phyloP scores from a whole-genome alignment of 2,888 invertebrate species.

The Dromius quadrimaculatus region DNA sequence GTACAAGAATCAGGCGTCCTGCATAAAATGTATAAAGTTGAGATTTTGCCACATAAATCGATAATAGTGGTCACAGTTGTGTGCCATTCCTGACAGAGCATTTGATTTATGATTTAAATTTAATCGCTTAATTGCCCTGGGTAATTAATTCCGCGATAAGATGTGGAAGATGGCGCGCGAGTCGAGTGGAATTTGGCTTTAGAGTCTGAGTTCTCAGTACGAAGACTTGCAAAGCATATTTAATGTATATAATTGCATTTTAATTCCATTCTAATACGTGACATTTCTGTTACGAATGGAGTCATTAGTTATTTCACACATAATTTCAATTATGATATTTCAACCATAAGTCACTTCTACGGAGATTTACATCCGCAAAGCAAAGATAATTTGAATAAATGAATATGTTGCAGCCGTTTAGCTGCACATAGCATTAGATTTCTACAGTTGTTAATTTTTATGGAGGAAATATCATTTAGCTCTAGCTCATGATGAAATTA shows the following conservation, averaged over 20 bases:
- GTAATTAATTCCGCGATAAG: constrained; percentile 47
- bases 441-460: too few species aligned
- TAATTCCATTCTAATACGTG: constrained; percentile 45
- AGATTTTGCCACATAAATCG: constrained; percentile 36
- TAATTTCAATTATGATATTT: constrained; percentile 15
- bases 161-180: constrained; percentile 43
- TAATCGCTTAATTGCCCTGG: constrained; percentile 53
- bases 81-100: constrained; percentile 45
- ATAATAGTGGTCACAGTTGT: constrained; percentile 48
- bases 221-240: constrained; percentile 32
- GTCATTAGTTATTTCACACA: constrained; percentile 30
- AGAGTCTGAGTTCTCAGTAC: constrained; percentile 1
- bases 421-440: too few species aligned
- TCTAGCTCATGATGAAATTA: too few species aligned
- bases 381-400: not conserved
- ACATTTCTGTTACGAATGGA: constrained; percentile 28
- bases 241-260: constrained; percentile 46
- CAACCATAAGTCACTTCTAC: too few species aligned
- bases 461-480: too few species aligned
- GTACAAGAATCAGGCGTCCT: constrained; percentile 35
- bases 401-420: too few species aligned
- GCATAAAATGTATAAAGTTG: constrained; percentile 43
- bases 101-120: constrained; percentile 53
- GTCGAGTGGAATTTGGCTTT: constrained; percentile 36
- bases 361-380: not conserved